Conservation (phyloP, 2,888 invertebrate genomes). For the Diploptera punctata region DNA sequence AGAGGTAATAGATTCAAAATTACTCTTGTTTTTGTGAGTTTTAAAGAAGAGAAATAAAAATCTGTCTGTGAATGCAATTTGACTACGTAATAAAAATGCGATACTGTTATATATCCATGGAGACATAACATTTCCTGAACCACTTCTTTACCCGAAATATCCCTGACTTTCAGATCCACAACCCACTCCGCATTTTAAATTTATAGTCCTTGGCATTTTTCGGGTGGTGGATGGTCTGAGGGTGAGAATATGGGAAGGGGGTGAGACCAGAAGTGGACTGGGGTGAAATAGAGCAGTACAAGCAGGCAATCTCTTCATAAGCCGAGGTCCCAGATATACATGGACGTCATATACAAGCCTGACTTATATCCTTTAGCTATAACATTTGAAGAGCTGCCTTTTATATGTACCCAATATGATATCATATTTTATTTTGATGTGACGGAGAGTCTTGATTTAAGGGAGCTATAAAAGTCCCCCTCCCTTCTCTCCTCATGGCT, state of each 20-base stretch:
- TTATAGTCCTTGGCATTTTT: constrained; percentile 28
- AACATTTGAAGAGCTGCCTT: constrained; percentile 54
- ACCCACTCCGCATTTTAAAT: constrained; percentile 1
- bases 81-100: too few relatives aligned
- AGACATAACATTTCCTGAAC: too few relatives aligned
- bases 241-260: too few relatives aligned
- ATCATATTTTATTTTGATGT: constrained; percentile 56
- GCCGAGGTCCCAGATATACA: constrained; percentile 46
- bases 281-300: constrained; percentile 27
- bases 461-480: constrained; percentile 50
- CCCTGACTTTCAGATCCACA: neutral
- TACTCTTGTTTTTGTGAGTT: too few relatives aligned
- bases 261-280: constrained; percentile 25
- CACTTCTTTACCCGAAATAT: neutral
- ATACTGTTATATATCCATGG: too few relatives aligned
- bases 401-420: constrained; percentile 55
- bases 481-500: constrained; percentile 23
- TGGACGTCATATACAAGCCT: constrained; percentile 54
- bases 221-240: too few relatives aligned
- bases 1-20: too few relatives aligned
- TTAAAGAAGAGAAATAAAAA: too few relatives aligned
- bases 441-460: constrained; percentile 54
- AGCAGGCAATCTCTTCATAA: constrained; percentile 37
- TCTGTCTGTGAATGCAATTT: too few relatives aligned
- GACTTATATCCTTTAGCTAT: constrained; percentile 49